phyloP scores from a whole-genome alignment of 2,113 vertebrate species.

The Lanius ludovicianus region DNA sequence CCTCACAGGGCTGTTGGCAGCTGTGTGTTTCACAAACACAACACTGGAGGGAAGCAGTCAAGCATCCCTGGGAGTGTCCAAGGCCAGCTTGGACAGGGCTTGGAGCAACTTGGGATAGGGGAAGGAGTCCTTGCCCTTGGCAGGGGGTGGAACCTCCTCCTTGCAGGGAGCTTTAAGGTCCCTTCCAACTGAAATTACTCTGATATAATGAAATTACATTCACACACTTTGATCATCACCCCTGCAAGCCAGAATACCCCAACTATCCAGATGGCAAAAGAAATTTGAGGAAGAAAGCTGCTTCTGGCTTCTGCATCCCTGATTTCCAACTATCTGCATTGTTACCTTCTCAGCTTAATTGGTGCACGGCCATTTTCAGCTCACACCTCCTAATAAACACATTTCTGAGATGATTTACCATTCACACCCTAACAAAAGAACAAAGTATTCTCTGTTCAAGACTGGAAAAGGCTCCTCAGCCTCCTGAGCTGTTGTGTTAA shows the following conservation, averaged over 20 bases:
- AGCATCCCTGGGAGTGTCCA: not conserved
- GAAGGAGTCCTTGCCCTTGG: not conserved
- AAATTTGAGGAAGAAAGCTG: not conserved
- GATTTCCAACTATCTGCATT: not conserved
- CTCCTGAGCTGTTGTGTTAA: conserved; percentile 7
- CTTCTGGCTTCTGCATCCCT: not conserved
- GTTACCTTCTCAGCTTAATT: not conserved
- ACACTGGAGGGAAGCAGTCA: not conserved
- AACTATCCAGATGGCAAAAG: not conserved
- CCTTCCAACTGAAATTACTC: not conserved
- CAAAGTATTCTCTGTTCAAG: not conserved
- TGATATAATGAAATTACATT: not conserved
- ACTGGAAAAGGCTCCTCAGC: conserved; percentile 10
- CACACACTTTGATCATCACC: not conserved
- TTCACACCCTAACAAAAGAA: conserved; percentile 39
- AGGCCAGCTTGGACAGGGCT: not conserved
- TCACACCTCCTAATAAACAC: conserved; percentile 21
- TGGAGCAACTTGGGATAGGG: not conserved
- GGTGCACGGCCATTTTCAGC: not conserved
- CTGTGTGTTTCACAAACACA: not conserved
- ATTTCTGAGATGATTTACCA: conserved; percentile 19
- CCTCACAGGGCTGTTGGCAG: not conserved
- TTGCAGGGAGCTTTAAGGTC: not conserved
- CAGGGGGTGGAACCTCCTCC: not conserved
- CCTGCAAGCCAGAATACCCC: fast-evolving